Evolutionary conservation across 2,113 vertebrate genomes (phyloP).

Genomic region (Burhinus oedicnemus): DNA sequence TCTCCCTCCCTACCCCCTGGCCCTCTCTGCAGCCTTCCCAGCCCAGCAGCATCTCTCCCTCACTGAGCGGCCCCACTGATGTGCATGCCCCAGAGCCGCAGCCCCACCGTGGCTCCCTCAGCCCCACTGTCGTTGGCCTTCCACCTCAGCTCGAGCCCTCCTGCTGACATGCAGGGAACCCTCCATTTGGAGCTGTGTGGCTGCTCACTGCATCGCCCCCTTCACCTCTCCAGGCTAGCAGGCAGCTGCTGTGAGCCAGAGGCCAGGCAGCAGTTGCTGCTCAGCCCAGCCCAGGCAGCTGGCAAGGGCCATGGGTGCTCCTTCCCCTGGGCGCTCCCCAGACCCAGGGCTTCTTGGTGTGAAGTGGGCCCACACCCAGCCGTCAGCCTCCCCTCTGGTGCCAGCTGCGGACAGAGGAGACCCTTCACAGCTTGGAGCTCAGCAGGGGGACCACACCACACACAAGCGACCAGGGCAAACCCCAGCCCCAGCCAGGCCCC

Average conservation of each 20-base stretch:
- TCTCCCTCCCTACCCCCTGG: neutral
- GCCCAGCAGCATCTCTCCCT: fast-evolving
- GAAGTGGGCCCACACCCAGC: fast-evolving
- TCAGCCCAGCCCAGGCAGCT: fast-evolving
- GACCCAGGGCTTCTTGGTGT: fast-evolving
- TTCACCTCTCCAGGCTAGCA: too few relatives aligned
- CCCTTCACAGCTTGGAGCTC: fast-evolving
- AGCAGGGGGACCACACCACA: neutral
- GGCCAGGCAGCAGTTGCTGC: fast-evolving
- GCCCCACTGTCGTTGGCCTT: fast-evolving
- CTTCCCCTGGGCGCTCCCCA: fast-evolving
- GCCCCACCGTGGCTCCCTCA: fast-evolving
- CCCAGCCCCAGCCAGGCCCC: too few relatives aligned
- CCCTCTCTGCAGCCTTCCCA: neutral
- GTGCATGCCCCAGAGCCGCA: fast-evolving
- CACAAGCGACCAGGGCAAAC: neutral
- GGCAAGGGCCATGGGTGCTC: fast-evolving
- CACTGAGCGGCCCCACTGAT: fast-evolving
- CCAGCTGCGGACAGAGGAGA: fast-evolving
- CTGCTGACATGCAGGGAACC: fast-evolving
- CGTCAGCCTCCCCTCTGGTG: fast-evolving
- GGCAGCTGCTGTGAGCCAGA: fast-evolving
- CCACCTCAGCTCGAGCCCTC: neutral
- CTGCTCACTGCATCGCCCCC: fast-evolving
- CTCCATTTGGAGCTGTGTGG: fast-evolving